Evolutionary conservation across 2,888 invertebrate genomes (phyloP), one percentile per base, ranked within the genome.

Genomic region (Trachelus stipa): DNA sequence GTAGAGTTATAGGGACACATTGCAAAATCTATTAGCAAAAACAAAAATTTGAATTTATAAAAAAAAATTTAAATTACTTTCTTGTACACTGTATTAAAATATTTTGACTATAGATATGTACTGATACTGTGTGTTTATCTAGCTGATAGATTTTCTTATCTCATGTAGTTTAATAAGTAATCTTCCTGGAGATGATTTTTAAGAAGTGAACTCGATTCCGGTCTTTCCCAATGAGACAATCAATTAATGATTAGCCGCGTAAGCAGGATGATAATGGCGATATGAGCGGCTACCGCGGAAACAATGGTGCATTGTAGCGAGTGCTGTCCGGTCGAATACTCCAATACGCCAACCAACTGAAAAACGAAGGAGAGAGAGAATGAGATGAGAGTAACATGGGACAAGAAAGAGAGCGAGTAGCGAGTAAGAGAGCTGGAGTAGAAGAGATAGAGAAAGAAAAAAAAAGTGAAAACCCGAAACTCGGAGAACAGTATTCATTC

Each of bases 401-500:
- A 56, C 23, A 34, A 23, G 74, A 34, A 12, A 30, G 75, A 40
- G 34, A 23, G n/a, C 6, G 34, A 68, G 71, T 79, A 15, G 30
- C 9, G 74, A 23, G 12, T 34, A 68, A 34, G 34, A 34, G 74
- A 34, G 73, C 12, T 4, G 34, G n/a, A 30, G 34, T 6, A 23
- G 68, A 76, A 79, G 73, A 79, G 76, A 68, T 37, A 37, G 12
- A 37, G 4, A n/a, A 23, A 30, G 23, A 34, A 34, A 73, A 76
- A 79, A 79, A 79, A 77, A 68, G 71, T 79, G 80, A 76, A 80
- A 81, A 81, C 81, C 82, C 79, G 81, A 82, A 81, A 78, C 78
- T 77, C 79, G 74, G 37, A 80, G 79, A 83, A 82, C 79, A 79
- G 82, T 81, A 83, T 84, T 83, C 82, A 83, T 79, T 79, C 79